Evolutionary conservation across 2,888 invertebrate species (phyloP).

Genomic region (Graphium colonna): DNA sequence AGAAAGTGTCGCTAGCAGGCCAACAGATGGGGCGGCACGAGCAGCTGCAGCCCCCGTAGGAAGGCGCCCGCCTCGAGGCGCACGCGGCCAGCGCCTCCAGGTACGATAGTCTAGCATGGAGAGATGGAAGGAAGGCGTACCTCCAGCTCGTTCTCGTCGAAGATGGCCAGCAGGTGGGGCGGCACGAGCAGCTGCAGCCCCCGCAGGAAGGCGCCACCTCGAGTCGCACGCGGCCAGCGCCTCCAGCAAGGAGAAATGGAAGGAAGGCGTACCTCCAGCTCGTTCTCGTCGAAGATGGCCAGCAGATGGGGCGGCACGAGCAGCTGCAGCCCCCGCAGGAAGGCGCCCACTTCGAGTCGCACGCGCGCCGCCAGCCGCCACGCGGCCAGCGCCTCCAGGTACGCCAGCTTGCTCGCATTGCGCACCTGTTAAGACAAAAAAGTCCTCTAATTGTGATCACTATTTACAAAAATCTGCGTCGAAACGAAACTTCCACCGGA

Average conservation of each 20-base stretch:
- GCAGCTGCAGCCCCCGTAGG: conserved; percentile 92
- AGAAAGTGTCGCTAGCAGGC: too few relatives aligned
- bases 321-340: conserved; percentile 93
- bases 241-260: too few relatives aligned
- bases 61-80: conserved; percentile 93
- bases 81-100: conserved; percentile 92
- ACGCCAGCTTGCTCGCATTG: conserved; percentile 88
- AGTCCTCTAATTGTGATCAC: too few relatives aligned
- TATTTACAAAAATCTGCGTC: too few relatives aligned
- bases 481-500: too few relatives aligned
- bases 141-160: conserved; percentile 98
- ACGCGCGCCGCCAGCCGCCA: conserved; percentile 91
- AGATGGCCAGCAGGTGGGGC: conserved; percentile 94
- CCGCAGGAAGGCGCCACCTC: conserved; percentile 93
- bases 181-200: conserved; percentile 95
- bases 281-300: conserved; percentile 97
- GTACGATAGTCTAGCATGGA: conserved; percentile 90
- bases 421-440: conserved; percentile 83
- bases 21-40: conserved; percentile 94
- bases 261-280: conserved; percentile 88
- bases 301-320: conserved; percentile 95
- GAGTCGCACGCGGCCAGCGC: conserved; percentile 92
- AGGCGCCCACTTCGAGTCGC: conserved; percentile 91
- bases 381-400: conserved; percentile 93
- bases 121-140: conserved; percentile 77